A percentile compares a stretch with the other conserved stretches of the same genome.
Evolutionary conservation across 1,140 invertebrate species (phyloP).

Genomic region (Eubasilissa regina): DNA sequence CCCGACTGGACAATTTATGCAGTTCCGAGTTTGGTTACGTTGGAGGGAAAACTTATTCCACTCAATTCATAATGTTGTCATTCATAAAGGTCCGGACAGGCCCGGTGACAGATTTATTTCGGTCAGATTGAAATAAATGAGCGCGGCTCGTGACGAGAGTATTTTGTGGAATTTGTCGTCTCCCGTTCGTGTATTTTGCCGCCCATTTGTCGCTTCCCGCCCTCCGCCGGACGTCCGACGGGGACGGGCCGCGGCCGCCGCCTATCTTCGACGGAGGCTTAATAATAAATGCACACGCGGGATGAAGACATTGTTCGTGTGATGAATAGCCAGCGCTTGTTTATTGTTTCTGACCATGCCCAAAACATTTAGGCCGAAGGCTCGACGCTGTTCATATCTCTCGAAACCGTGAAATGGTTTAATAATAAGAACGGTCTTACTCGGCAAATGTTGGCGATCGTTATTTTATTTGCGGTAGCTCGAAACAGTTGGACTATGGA

Average conservation of each 20-base stretch:
- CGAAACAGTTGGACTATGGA: too few relatives aligned
- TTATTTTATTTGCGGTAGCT: too few relatives aligned
- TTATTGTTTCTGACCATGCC: conserved; percentile 9
- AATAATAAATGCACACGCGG: conserved; percentile 34
- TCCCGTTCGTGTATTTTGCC: conserved; percentile 29
- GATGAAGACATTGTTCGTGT: conserved; percentile 7
- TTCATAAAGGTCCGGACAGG: conserved; percentile 46
- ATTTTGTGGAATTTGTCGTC: conserved; percentile 49
- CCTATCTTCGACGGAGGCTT: conserved; percentile 9
- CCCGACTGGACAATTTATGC: background rate
- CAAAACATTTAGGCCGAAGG: conserved; percentile 1
- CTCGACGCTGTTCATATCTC: too few relatives aligned
- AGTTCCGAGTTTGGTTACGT: conserved; percentile 18
- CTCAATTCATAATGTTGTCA: conserved; percentile 52
- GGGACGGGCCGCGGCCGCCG: conserved; percentile 4
- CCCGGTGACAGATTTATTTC: conserved; percentile 52
- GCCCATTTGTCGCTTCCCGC: conserved; percentile 37
- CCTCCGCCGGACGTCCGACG: conserved; percentile 14
- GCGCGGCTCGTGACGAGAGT: conserved; percentile 40
- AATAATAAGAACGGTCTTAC: too few relatives aligned
- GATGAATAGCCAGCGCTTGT: conserved; percentile 16
- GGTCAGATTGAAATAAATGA: conserved; percentile 54
- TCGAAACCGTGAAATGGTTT: too few relatives aligned
- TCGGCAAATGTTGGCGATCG: too few relatives aligned
- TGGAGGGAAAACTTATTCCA: conserved; percentile 48